Base-by-base conservation (phyloP, 2,888 invertebrate genomes). In the Andricus curvator region DNA sequence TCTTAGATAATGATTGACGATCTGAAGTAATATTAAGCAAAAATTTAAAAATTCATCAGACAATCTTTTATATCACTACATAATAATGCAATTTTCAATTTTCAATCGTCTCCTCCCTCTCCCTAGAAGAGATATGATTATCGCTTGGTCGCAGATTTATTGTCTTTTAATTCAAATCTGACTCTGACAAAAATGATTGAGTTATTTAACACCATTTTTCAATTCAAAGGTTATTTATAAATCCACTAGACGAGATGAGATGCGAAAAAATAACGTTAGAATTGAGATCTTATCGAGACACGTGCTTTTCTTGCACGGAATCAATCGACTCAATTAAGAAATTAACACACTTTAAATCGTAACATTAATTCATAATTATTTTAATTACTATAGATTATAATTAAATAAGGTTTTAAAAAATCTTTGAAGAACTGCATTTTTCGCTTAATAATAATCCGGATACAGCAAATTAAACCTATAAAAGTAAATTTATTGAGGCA, bases 401-500 rank as follows among this genome's bases (percentile, higher is more conserved):
- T 6, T 6, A 51, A 51, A 51, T 20, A 51, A 51, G 6, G 20
- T 2, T 51, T 20, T 0, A 51, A 51, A 20, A 1, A 51, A 51
- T 48, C 6, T 51, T 51, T 51, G 5, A 51, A 5, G 3, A 41
- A 13, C 2, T 41, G 41, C 41, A 41, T 41, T 48, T 17, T 48
- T 17, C 17, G 1, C 4, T 48, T 17, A 20, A 17, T 17, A 17
- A 48, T 48, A 48, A 17, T 48, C 17, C 48, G 15, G n/a, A n/a
- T n/a, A 56, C 29, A 41, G 13, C 13, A 13, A 33, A 51, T 51
- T 48, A 74, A 37, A 56, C 6, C 33, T 4, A 33, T 56, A 33
- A 74, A 56, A 20, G 33, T 33, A 5, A 56, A 74, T 74, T 74
- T 33, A 74, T 74, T 56, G 56, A 70, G 25, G 33, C 51, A 70